Percentiles rank a stretch among this genome's conserved stretches.
Conservation (phyloP, 2,797 vertebrate genomes). For the Crypturellus tataupa region DNA sequence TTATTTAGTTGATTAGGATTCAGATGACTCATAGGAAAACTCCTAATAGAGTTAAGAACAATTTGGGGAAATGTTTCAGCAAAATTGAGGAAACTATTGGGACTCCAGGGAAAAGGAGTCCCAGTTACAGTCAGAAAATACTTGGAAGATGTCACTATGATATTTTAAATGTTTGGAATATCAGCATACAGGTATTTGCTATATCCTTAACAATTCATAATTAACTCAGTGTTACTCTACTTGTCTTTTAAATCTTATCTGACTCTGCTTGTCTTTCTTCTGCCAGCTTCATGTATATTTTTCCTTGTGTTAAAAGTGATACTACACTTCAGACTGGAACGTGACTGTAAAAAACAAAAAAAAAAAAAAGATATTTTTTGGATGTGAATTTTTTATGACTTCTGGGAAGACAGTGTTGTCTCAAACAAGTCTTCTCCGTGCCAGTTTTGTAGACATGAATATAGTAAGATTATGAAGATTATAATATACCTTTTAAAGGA, state of each 20-base stretch:
- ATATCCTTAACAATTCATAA: not conserved
- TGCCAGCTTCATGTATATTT: not conserved
- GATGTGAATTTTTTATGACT: not conserved
- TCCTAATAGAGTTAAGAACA: not conserved
- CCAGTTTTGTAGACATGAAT: not conserved
- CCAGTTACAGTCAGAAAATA: not conserved
- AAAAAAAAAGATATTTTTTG: not conserved
- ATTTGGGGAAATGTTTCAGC: too few species aligned
- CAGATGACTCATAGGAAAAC: not conserved
- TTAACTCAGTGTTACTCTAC: not conserved
- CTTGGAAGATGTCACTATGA: not conserved
- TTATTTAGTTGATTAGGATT: not conserved
- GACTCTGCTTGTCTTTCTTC: not conserved
- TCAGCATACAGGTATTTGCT: not conserved
- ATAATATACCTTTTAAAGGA: not conserved
- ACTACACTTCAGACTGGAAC: not conserved
- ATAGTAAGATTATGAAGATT: not conserved
- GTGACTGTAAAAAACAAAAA: not conserved
- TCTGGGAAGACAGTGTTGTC: not conserved
- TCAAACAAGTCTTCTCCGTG: not conserved
- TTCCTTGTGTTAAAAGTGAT: not conserved
- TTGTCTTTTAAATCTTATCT: not conserved
- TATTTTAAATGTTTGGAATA: not conserved
- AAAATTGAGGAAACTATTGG: too few species aligned
- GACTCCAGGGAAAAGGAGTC: not conserved